Evolutionary conservation across 2,797 vertebrate genomes (phyloP).

Genomic region (Morus bassanus): DNA sequence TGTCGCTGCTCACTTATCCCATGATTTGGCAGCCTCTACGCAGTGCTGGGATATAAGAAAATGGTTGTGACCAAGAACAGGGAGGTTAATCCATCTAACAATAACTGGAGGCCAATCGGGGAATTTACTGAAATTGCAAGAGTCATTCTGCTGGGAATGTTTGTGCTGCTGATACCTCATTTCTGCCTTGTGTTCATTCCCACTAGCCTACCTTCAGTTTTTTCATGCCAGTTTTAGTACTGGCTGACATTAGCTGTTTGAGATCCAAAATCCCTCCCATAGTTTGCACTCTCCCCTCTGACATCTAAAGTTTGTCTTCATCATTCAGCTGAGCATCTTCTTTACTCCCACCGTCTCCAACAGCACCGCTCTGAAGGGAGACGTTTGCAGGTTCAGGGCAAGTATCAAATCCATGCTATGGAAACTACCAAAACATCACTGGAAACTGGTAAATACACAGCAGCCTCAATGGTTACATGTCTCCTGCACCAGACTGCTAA

Average conservation of each 20-base stretch:
- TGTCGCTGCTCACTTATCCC: not conserved
- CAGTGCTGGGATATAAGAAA: not conserved
- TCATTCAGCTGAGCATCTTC: not conserved
- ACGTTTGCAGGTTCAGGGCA: rapidly evolving
- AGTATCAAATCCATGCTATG: not conserved
- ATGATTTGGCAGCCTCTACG: not conserved
- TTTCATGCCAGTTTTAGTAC: not conserved
- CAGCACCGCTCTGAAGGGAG: not conserved
- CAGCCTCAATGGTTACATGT: not conserved
- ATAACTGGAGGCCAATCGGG: not conserved
- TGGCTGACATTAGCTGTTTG: not conserved
- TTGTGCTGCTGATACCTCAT: not conserved
- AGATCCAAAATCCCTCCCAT: not conserved
- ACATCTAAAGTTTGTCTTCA: not conserved
- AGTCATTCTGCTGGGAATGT: not conserved
- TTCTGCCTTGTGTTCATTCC: not conserved
- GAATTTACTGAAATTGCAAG: not conserved
- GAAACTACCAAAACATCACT: not conserved
- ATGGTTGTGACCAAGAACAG: not conserved
- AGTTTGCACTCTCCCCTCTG: not conserved
- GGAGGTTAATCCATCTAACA: not conserved
- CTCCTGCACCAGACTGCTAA: not conserved
- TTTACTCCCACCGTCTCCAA: not conserved
- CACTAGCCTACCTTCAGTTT: not conserved
- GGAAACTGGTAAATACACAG: not conserved